Percentiles rank a stretch among this genome's conserved stretches.
These are phyloP conservation scores for Euphydryas editha DNA, from an alignment of 2,888 invertebrate species.

Conservation along the genomic window DNA sequence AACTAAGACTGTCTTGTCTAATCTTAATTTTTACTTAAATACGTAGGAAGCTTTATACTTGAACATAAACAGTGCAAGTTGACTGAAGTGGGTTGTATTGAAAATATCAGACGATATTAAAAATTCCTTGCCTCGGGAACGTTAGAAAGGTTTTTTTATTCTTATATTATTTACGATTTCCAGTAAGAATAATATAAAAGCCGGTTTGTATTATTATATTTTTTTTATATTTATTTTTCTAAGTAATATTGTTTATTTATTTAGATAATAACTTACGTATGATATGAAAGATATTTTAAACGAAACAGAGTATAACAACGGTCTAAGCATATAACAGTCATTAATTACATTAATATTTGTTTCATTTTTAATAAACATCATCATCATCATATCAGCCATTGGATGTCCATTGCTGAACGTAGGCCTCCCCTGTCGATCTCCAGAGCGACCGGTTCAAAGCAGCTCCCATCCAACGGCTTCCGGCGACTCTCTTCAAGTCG, in stretches of 20 bases:
- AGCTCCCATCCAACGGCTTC: too few species aligned
- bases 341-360: too few species aligned
- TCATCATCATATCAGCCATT: too few species aligned
- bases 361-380: too few species aligned
- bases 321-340: too few species aligned
- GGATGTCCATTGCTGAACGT: too few species aligned
- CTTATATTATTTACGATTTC: slow-evolving; percentile 33
- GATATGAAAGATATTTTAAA: not conserved
- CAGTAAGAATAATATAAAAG: slow-evolving; percentile 25
- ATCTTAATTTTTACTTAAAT: not conserved
- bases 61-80: slow-evolving; percentile 48
- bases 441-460: too few species aligned
- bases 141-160: slow-evolving; percentile 35
- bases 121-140: slow-evolving; percentile 58
- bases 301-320: not conserved
- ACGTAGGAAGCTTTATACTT: slow-evolving; percentile 37
- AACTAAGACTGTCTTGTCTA: not conserved
- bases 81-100: slow-evolving; percentile 58
- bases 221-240: too few species aligned
- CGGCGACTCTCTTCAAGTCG: too few species aligned
- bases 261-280: too few species aligned
- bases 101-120: slow-evolving; percentile 63
- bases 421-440: too few species aligned
- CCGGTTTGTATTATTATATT: not conserved
- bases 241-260: too few species aligned